A percentile compares a stretch with the other conserved stretches of the same genome.
These are phyloP conservation scores for Falco rusticolus DNA, from an alignment of 2,797 vertebrate species.

Conservation along the genomic window DNA sequence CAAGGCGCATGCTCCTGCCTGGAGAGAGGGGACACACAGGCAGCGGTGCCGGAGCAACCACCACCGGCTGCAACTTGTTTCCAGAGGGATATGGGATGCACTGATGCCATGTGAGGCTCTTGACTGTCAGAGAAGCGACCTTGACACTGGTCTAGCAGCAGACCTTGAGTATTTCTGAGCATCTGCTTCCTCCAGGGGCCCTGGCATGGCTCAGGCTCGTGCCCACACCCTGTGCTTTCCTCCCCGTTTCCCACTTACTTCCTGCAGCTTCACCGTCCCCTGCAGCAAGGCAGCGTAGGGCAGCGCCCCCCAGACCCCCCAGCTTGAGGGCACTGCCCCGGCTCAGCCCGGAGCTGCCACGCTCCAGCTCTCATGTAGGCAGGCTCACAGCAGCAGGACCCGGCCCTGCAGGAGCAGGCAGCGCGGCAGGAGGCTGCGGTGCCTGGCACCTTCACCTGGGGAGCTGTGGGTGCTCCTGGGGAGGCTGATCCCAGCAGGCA, in stretches of 20 bases:
- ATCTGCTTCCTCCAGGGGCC: background rate
- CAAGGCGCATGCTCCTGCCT: rapidly evolving
- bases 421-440: background rate
- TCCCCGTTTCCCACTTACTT: background rate
- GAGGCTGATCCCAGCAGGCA: background rate
- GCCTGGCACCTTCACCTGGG: background rate
- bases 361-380: background rate
- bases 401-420: background rate
- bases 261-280: background rate
- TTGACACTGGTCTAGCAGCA: background rate
- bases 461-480: background rate
- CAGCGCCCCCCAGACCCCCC: background rate
- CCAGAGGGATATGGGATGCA: background rate
- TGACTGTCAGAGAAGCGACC: background rate
- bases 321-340: background rate
- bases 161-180: background rate
- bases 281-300: background rate
- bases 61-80: rapidly evolving
- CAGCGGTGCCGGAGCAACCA: background rate
- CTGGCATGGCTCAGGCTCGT: background rate
- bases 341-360: background rate
- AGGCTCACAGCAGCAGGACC: background rate
- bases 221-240: background rate
- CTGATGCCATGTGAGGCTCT: background rate
- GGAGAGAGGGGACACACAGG: rapidly evolving